Conservation (phyloP, 1,140 invertebrate species). For the Chrysoperla carnea region DNA sequence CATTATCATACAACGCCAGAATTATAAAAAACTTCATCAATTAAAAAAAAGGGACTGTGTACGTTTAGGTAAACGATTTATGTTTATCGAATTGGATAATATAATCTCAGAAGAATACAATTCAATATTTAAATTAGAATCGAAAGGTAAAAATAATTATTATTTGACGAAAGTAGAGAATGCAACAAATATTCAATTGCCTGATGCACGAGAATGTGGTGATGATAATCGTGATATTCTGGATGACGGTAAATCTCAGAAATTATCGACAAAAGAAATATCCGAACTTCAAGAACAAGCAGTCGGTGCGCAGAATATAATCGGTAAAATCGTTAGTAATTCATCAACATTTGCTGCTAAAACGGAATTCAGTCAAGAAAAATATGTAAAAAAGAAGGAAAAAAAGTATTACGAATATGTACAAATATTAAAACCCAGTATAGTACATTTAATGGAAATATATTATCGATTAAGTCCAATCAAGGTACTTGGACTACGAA, state of each 20-base stretch:
- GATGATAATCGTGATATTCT: constrained; percentile 70
- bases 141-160: constrained; percentile 34
- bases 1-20: constrained; percentile 54
- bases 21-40: constrained; percentile 57
- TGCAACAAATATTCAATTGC: constrained; percentile 28
- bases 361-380: constrained; percentile 85
- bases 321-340: constrained; percentile 73
- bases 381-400: constrained; percentile 88
- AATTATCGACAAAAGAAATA: constrained; percentile 68
- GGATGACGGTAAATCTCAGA: constrained; percentile 75
- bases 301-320: constrained; percentile 61
- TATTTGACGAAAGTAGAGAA: constrained; percentile 30
- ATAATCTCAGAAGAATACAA: constrained; percentile 57
- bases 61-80: constrained; percentile 41
- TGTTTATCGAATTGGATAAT: constrained; percentile 42
- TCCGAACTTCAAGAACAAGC: constrained; percentile 53
- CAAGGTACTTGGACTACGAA: constrained; percentile 62
- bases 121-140: constrained; percentile 49
- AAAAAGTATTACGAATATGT: constrained; percentile 75
- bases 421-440: constrained; percentile 52
- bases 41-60: constrained; percentile 39
- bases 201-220: constrained; percentile 33
- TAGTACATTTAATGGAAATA: constrained; percentile 57
- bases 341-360: constrained; percentile 73
- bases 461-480: constrained; percentile 55